Evolutionary conservation across 1,140 invertebrate species (phyloP).

Genomic region (Plutomurus gul): DNA sequence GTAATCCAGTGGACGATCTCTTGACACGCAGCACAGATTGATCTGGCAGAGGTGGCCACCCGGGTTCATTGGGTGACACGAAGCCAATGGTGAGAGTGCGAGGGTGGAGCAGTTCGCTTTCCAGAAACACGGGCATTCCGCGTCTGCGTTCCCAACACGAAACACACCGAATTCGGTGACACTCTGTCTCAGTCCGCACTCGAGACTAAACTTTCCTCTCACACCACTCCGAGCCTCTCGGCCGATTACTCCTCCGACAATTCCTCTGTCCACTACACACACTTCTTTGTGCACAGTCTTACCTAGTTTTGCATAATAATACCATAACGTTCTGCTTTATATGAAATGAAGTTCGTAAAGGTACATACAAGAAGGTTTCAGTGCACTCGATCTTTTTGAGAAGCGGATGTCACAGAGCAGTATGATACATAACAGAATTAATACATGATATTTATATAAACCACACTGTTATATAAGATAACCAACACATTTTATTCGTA

Average conservation of each 20-base stretch:
- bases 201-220: not conserved
- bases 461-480: no score
- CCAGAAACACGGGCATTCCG: not conserved
- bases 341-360: no score
- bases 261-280: not conserved
- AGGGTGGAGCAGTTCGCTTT: constrained; percentile 42
- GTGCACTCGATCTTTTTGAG: no score
- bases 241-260: not conserved
- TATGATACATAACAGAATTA: no score
- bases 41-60: constrained; percentile 46
- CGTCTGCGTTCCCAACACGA: constrained; percentile 21
- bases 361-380: no score
- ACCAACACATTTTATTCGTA: no score
- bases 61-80: constrained; percentile 51
- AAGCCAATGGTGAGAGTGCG: constrained; percentile 51
- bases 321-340: no score
- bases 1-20: constrained; percentile 47
- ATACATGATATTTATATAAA: no score
- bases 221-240: not conserved
- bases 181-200: constrained; percentile 2
- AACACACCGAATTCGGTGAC: constrained; percentile 10
- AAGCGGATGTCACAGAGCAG: no score
- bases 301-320: no score
- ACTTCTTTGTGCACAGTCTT: no score
- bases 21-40: constrained; percentile 53